These are phyloP conservation scores for Anagyrus pseudococci DNA, from an alignment of 2,888 invertebrate genomes.

Conservation along the genomic window DNA sequence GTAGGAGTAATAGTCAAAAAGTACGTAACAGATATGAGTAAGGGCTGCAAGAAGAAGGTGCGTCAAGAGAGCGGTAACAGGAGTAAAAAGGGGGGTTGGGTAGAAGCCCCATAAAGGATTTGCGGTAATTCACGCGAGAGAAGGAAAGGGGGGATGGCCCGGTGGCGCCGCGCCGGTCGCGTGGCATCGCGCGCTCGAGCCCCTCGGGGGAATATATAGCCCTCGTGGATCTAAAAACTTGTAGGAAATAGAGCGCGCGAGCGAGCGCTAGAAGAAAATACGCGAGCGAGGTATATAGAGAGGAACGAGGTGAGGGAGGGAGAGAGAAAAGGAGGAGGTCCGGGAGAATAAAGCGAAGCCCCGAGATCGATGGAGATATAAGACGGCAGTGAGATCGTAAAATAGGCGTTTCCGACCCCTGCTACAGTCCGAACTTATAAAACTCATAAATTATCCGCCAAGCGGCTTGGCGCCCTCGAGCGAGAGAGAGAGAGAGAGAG, in stretches of 20 bases:
- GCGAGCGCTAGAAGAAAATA: too few relatives aligned
- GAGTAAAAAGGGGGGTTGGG: neutral
- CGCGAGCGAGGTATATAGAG: too few relatives aligned
- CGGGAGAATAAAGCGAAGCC: conserved; percentile 5
- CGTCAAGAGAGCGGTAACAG: neutral
- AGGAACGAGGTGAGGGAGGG: neutral
- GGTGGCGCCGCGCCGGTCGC: neutral
- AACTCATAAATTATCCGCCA: conserved; percentile 45
- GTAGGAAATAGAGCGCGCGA: conserved; percentile 40
- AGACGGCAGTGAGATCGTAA: conserved; percentile 38
- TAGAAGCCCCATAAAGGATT: conserved; percentile 24
- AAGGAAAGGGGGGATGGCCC: too few relatives aligned
- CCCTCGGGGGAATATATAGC: conserved; percentile 29
- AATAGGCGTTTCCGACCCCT: conserved; percentile 43
- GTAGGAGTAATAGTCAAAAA: too few relatives aligned
- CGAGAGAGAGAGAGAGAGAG: too few relatives aligned
- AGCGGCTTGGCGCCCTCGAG: conserved; percentile 20
- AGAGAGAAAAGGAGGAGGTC: neutral
- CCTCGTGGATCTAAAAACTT: conserved; percentile 41
- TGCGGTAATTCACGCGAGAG: conserved; percentile 32
- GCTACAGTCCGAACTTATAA: conserved; percentile 44
- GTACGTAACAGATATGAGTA: too few relatives aligned
- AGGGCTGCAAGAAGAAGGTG: too few relatives aligned
- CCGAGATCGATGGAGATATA: conserved; percentile 41
- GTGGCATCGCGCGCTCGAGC: neutral